Conservation (phyloP, 2,888 invertebrate genomes). For the Choreutis nemorana region DNA sequence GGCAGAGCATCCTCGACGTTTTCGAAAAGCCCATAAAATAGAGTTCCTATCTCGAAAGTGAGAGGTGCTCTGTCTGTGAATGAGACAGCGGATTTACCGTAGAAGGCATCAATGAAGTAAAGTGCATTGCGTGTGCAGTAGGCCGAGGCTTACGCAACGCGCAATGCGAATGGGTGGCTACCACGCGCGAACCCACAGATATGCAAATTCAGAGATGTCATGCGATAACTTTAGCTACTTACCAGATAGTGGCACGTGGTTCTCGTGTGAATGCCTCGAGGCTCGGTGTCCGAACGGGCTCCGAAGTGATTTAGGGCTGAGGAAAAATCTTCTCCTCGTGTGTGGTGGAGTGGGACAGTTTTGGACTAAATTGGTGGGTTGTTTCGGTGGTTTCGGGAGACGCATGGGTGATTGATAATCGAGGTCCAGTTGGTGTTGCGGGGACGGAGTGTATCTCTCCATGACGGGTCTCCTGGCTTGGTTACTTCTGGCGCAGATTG, state of each 20-base stretch:
- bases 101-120: constrained; percentile 38
- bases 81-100: constrained; percentile 31
- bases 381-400: constrained; percentile 68
- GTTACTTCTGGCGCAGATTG: constrained; percentile 73
- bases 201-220: constrained; percentile 22
- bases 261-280: constrained; percentile 59
- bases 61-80: constrained; percentile 33
- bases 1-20: constrained; percentile 29
- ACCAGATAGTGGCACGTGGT: constrained; percentile 78
- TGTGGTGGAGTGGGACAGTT: constrained; percentile 87
- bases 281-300: constrained; percentile 75
- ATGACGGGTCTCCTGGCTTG: constrained; percentile 45
- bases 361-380: constrained; percentile 62
- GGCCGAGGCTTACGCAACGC: constrained; percentile 31
- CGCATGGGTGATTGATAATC: constrained; percentile 64
- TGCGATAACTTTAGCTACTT: constrained; percentile 26
- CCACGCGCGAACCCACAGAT: constrained; percentile 29
- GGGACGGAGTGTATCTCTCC: constrained; percentile 54
- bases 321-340: constrained; percentile 79
- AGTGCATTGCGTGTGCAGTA: constrained; percentile 24
- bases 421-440: constrained; percentile 40
- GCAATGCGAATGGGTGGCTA: constrained; percentile 28
- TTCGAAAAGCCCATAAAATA: constrained; percentile 24
- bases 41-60: constrained; percentile 24
- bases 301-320: constrained; percentile 80